These are phyloP conservation scores for Ceuthmochares aereus DNA, from an alignment of 2,113 vertebrate species.

Conservation along the genomic window DNA sequence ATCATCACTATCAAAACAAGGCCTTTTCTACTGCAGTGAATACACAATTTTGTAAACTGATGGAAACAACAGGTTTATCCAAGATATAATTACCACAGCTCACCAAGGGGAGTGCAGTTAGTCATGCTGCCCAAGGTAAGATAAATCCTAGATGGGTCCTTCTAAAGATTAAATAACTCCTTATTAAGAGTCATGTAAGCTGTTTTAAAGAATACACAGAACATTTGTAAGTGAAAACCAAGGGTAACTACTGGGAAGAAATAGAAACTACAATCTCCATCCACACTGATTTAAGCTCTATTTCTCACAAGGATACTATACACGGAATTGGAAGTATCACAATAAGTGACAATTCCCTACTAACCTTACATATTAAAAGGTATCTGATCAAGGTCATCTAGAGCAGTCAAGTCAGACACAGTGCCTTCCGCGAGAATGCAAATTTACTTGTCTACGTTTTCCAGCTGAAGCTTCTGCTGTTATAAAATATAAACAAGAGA, in stretches of 20 bases:
- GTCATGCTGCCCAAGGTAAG: neutral
- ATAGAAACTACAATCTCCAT: neutral
- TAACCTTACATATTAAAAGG: neutral
- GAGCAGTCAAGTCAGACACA: neutral
- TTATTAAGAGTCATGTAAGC: neutral
- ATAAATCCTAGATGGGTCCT: neutral
- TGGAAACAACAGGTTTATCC: neutral
- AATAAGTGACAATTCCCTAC: neutral
- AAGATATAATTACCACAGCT: neutral
- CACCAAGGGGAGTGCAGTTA: neutral
- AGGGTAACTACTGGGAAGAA: neutral
- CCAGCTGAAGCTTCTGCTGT: neutral
- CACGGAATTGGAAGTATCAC: neutral
- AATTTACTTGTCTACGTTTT: neutral
- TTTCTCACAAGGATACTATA: neutral
- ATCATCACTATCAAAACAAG: neutral
- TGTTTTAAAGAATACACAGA: neutral
- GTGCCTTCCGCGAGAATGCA: neutral
- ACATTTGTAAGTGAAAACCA: neutral
- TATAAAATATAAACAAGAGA: neutral
- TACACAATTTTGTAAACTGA: neutral
- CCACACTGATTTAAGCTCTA: neutral
- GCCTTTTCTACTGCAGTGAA: neutral
- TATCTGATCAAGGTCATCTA: neutral
- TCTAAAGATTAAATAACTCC: neutral